Conservation (phyloP, 2,888 invertebrate species). For the Pycnomerus fuliginosus region DNA sequence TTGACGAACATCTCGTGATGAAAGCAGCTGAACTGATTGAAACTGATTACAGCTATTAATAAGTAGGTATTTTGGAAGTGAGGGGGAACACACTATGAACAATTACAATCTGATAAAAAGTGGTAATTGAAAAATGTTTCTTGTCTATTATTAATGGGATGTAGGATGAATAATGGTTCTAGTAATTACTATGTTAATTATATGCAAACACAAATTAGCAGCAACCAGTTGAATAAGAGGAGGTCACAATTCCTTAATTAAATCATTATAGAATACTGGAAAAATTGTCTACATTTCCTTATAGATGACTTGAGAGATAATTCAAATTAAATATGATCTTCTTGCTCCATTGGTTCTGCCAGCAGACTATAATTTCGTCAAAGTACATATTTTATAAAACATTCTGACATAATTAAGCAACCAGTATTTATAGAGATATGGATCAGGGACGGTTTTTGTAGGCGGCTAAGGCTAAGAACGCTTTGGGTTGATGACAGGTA, state of each 20-base stretch:
- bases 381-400: constrained; percentile 31
- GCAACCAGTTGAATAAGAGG: constrained; percentile 11
- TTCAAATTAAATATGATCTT: constrained; percentile 19
- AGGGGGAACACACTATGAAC: constrained; percentile 24
- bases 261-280: too few relatives aligned
- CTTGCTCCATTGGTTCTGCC: constrained; percentile 20
- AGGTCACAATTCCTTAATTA: constrained; percentile 14
- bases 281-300: too few relatives aligned
- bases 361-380: constrained; percentile 23
- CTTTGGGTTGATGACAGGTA: constrained; percentile 21
- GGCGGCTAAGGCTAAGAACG: constrained; percentile 20
- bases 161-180: constrained; percentile 17
- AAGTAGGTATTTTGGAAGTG: constrained; percentile 32
- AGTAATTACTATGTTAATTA: constrained; percentile 24
- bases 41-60: constrained; percentile 42
- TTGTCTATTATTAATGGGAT: constrained; percentile 22
- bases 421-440: constrained; percentile 36
- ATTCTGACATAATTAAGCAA: constrained; percentile 37
- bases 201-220: constrained; percentile 25
- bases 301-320: too few relatives aligned
- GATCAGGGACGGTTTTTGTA: constrained; percentile 29
- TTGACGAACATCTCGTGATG: too few relatives aligned
- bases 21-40: constrained; percentile 41
- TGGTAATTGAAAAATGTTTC: constrained; percentile 37
- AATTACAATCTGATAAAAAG: constrained; percentile 37